Percentiles rank a stretch among this genome's conserved stretches.
Evolutionary conservation across 2,113 vertebrate species (phyloP).

Genomic region (human): DNA sequence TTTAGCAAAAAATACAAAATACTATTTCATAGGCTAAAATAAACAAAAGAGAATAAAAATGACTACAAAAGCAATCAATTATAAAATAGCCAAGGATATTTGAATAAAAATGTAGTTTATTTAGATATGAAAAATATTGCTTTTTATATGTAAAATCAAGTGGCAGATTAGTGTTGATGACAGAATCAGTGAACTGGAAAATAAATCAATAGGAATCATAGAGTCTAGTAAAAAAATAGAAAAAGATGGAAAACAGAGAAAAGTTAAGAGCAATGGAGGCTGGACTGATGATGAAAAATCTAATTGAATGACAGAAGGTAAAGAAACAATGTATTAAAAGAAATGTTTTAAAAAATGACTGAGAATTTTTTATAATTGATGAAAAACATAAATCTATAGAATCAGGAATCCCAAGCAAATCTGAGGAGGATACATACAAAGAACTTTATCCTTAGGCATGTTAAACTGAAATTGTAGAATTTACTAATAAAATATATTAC

Average conservation of each 20-base stretch:
- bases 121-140: not conserved
- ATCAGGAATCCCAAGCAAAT: not conserved
- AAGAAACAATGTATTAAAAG: not conserved
- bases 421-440: not conserved
- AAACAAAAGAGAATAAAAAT: not conserved
- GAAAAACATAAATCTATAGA: not conserved
- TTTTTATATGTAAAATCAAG: not conserved
- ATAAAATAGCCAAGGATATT: not conserved
- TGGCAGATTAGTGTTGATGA: not conserved
- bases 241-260: not conserved
- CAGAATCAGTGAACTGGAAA: not conserved
- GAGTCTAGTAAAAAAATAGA: not conserved
- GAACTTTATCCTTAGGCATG: not conserved
- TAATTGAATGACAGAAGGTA: not conserved
- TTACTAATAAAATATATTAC: not conserved
- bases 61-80: not conserved
- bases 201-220: not conserved
- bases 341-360: not conserved
- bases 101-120: not conserved
- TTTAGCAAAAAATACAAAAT: not conserved
- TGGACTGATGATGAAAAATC: not conserved
- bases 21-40: not conserved
- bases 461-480: not conserved
- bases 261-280: not conserved
- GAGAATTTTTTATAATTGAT: not conserved